These are phyloP conservation scores for Chamaea fasciata DNA, from an alignment of 2,113 vertebrate genomes.

Conservation along the genomic window DNA sequence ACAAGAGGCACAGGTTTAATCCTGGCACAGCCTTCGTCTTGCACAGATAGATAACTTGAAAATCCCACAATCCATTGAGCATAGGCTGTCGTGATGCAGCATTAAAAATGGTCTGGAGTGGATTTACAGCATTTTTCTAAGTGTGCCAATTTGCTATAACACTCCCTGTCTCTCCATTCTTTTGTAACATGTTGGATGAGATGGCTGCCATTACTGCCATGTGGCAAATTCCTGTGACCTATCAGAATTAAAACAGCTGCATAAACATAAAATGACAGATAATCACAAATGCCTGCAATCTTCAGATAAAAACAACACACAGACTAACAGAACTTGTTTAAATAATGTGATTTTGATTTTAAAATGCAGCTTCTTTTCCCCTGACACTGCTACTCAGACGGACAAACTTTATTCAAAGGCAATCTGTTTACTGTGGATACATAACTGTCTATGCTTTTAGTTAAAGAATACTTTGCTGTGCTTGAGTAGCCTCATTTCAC, in stretches of 20 bases:
- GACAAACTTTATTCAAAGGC: neutral
- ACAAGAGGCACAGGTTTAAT: neutral
- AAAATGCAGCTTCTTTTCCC: neutral
- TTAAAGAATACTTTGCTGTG: neutral
- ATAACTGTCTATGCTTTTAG: neutral
- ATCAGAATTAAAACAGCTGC: neutral
- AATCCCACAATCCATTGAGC: neutral
- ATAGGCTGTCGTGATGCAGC: neutral
- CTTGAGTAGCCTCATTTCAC: neutral
- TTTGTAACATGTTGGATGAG: neutral
- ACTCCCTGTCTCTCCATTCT: neutral
- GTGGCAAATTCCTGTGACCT: neutral
- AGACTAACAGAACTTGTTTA: neutral
- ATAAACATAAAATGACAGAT: constrained; percentile 15
- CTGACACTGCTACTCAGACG: neutral
- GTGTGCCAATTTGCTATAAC: neutral
- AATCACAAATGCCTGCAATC: neutral
- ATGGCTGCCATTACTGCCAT: neutral
- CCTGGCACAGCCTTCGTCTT: neutral
- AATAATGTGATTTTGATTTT: neutral
- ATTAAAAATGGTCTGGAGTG: neutral
- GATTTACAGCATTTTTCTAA: neutral
- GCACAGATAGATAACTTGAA: neutral
- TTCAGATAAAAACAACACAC: neutral
- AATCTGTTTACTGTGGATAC: neutral